Base-by-base conservation (phyloP, 2,888 invertebrate species). In the Acleris literana region DNA sequence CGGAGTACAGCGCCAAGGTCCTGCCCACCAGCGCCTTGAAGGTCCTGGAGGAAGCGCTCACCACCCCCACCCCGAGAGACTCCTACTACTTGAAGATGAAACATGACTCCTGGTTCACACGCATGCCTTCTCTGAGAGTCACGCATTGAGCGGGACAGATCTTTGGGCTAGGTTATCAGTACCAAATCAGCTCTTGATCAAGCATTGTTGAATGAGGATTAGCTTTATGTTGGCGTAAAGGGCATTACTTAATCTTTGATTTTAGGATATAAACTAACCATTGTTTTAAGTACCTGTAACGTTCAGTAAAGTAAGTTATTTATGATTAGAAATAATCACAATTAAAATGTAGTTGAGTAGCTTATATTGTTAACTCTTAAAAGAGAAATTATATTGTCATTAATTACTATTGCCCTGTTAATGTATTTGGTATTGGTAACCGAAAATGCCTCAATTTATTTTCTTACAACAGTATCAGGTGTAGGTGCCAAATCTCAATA, bases 1-100 rank as follows among this genome's bases (percentile, higher is more conserved):
- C 94, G 1, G 94, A 94, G 73, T 94, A 94, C 83, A 94, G 94
- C 80, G 94, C 94, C 43, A 94, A 94, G 77, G 93, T 94, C 5
- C 88, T 95, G 4, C 94, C 94, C 29, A 90, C 93, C 70, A 93
- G 89, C 76, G 94, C 95, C 2, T 83, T 95, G 70, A 93, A 93
- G 74, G 90, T 94, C 20, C 88, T 95, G 58, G 95, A 95, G 76
- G 94, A 95, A 59, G 94, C 95, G 9, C 90, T 95, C 17, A 94
- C 91, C 71, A 88, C 93, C 55, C 93, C 92, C 17, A 83, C 93
- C 29, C 94, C 94, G 22, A 90, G 92, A 71, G 94, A 94, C 77
- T 82, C 89, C 39, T 93, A 93, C 78, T 92, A 92, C 70, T 80
- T 93, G 71, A 93, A 91, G 77, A 85, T 92, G 75, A 93, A 93